These are phyloP conservation scores for Accipiter virgatus DNA, from an alignment of 2,113 vertebrate genomes.

Conservation along the genomic window DNA sequence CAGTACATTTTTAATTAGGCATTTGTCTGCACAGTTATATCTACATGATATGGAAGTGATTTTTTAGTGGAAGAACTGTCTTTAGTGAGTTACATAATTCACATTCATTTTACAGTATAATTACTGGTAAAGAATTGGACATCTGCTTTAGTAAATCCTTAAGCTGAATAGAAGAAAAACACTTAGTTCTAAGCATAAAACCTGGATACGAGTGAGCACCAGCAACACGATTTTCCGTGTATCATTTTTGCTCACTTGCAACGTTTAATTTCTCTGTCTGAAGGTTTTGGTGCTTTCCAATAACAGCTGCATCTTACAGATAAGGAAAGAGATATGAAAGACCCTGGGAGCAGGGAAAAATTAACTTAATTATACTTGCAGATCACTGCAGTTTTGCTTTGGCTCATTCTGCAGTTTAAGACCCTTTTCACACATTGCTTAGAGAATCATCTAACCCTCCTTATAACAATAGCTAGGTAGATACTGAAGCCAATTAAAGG, in stretches of 20 bases:
- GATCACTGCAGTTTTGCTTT: neutral
- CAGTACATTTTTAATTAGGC: neutral
- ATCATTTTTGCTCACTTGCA: neutral
- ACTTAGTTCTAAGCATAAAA: neutral
- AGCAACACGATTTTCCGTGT: neutral
- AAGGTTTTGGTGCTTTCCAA: neutral
- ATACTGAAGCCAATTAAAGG: neutral
- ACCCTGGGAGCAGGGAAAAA: neutral
- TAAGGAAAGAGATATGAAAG: neutral
- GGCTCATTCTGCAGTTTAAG: neutral
- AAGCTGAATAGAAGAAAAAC: neutral
- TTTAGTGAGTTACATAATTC: neutral
- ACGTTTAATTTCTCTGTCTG: neutral
- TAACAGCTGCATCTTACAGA: neutral
- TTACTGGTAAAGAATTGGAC: neutral
- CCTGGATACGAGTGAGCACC: neutral
- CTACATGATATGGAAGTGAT: accelerated
- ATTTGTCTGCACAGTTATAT: neutral
- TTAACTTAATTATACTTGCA: neutral
- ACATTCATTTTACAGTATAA: neutral
- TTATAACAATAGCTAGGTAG: neutral
- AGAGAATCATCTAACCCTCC: neutral
- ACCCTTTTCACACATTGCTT: neutral
- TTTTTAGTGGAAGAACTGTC: neutral
- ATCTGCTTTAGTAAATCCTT: neutral